Evolutionary conservation across 2,113 vertebrate genomes (phyloP), one percentile per base, ranked within the genome.

Genomic region (Isurus oxyrinchus): DNA sequence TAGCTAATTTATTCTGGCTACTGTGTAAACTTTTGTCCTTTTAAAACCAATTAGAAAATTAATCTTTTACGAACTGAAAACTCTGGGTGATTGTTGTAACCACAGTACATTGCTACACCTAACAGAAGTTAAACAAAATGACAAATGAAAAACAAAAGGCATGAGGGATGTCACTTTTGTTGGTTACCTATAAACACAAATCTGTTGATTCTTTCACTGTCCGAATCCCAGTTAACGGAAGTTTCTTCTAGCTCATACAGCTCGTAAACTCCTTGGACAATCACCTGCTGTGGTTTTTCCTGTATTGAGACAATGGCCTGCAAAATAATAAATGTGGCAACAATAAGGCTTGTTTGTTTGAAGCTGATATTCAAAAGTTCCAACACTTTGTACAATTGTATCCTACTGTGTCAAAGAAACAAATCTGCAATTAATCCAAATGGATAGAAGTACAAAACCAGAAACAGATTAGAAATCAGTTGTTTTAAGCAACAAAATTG

Each of bases 171-270:
- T 3, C 63, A 95, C 40, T 95, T 95, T 95, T 27, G 2, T 49
- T 55, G 44, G 44, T 98, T 97, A 99, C 99, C 99, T 97, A 99
- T 99, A 97, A 99, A 97, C 95, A 99, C 98, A 86, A 99, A 97
- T 49, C 98, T 97, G 97, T 98, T 99, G 96, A 97, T 97, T 97
- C 98, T 98, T 40, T 98, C 97, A 93, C 98, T 97, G 0, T 98
- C 97, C 23, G 98, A 97, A 72, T 97, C 97, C 99, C 99, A 99
- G 25, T 96, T 97, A 97, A 99, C 98, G 1, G 98, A 97, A n/a
- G 98, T 99, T 96, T 99, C 99, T 97, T 99, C 99, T 96, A 99
- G 97, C 96, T 99, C 99, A 87, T 99, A 99, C 11, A 99, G 98
- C 96, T 99, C 99, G 87, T 99, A 98, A 96, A 99, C 98, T 96